Evolutionary conservation across 2,113 vertebrate genomes (phyloP), one percentile per base, ranked within the genome.

Genomic region (Hippocampus abdominalis): DNA sequence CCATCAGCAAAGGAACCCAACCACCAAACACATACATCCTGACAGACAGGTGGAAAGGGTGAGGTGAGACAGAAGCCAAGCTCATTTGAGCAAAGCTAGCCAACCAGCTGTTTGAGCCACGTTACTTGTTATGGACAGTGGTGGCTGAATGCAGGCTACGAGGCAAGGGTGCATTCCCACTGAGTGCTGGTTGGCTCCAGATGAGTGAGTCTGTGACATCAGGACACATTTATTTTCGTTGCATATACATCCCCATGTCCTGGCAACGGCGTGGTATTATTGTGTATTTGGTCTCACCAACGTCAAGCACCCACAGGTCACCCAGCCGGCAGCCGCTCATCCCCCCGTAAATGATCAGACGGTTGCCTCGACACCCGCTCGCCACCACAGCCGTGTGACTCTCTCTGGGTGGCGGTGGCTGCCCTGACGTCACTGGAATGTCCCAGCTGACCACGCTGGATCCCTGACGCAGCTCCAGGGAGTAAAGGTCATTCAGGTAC

Each of bases 1-100:
- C 95, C 95, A 96, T 95, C 54, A 97, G 95, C 72, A 97, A 89
- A 63, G 95, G 94, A 80, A 96, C 95, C 95, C 95, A 97, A 78
- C 95, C 95, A 69, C 95, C 95, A 86, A 97, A 97, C 65, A 97
- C 95, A 67, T 94, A 96, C 95, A 96, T 96, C 89, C 95, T 97
- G 75, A 68, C 44, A 8, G 73, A 23, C 72, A 60, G 49, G 62
- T 27, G 0, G 71, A 66, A 20, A 15, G 20, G 16, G 54, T 56
- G 4, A 10, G 1, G 4, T 62, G 36, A 1, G 36, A 60, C 32
- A 65, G 15, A 1, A 0, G 2, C 3, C 25, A 56, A 29, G n/a
- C 49, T 3, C 36, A 21, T 29, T 9, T 65, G 11, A 42, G 64
- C 5, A 7, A 46, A 63, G 64, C 51, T 54, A 36, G 56, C 72